Base-by-base conservation (phyloP, 2,888 invertebrate genomes). In the Xestia xanthographa region DNA sequence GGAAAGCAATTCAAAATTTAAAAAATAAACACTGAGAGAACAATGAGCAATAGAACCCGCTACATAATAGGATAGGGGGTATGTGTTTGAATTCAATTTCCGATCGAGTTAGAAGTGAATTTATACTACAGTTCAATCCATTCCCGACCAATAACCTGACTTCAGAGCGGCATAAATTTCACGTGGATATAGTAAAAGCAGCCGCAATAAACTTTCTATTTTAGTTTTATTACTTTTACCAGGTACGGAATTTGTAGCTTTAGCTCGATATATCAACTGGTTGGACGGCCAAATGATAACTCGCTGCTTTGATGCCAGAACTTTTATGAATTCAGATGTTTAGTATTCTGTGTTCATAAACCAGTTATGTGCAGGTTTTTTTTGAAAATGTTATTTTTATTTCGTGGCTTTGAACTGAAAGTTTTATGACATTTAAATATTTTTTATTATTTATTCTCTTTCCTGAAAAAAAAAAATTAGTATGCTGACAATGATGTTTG, bases 171-270 rank as follows among this genome's bases (percentile, higher is more conserved):
- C 87, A 90, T 91, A 90, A 90, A 91, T 90, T 88, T 87, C 82
- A 86, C 82, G 87, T 77, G 88, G 86, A 91, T 89, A 89, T 89
- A 88, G 90, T 86, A 87, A 90, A 91, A 89, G 88, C 86, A 88
- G 86, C 84, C 86, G 86, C 90, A 87, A 90, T 91, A 91, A 92
- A 92, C 90, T 91, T 91, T 90, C 91, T 90, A 91, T 91, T 92
- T 91, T 89, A 91, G 90, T 92, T 92, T 92, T 92, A 92, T 90
- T 89, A 86, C 88, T 78, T 75, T 62, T 77, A 71, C 86, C 90
- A 82, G 88, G 89, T 89, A 86, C 85, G 80, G 84, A 86, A 89
- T 89, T 86, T 88, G 87, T 87, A 87, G 88, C 82, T 78, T 68
- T 72, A 14, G 79, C 79, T 80, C 84, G 76, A 82, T 85, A 85